Percentiles rank a stretch among this genome's conserved stretches.
Conservation (phyloP, 2,113 vertebrate genomes). For the Toxotes jaculatrix region DNA sequence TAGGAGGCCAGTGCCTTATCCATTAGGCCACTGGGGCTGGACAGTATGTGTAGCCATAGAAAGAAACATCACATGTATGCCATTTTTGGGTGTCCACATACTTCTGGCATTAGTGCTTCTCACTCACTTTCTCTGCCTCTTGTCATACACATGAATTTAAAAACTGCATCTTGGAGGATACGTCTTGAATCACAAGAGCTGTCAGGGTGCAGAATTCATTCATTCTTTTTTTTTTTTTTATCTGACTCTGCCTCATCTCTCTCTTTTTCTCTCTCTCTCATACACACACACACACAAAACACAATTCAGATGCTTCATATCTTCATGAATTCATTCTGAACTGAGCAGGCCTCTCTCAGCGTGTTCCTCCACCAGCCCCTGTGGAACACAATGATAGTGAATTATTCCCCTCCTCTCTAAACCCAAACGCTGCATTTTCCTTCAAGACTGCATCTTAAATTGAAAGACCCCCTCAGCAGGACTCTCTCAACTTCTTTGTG, state of each 20-base stretch:
- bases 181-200: background rate
- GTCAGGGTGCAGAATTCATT: too few relatives aligned
- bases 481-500: background rate
- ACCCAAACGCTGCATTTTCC: conserved; percentile 10
- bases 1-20: conserved; percentile 88
- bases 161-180: background rate
- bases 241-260: too few relatives aligned
- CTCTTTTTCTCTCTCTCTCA: too few relatives aligned
- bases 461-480: background rate
- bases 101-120: too few relatives aligned
- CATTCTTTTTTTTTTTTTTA: background rate
- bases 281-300: background rate
- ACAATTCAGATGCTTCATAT: conserved; percentile 6
- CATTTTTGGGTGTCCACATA: too few relatives aligned
- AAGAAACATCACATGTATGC: too few relatives aligned
- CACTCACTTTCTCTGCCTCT: too few relatives aligned
- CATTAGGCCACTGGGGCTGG: conserved; percentile 83
- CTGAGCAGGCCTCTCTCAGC: background rate
- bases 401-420: background rate
- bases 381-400: conserved; percentile 14
- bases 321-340: conserved; percentile 27
- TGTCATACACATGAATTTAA: background rate
- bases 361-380: background rate
- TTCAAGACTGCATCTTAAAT: background rate
- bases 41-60: too few relatives aligned